A percentile compares a stretch with the other conserved stretches of the same genome.
These are phyloP conservation scores for Natator depressus DNA, from an alignment of 2,113 vertebrate genomes.

Conservation along the genomic window DNA sequence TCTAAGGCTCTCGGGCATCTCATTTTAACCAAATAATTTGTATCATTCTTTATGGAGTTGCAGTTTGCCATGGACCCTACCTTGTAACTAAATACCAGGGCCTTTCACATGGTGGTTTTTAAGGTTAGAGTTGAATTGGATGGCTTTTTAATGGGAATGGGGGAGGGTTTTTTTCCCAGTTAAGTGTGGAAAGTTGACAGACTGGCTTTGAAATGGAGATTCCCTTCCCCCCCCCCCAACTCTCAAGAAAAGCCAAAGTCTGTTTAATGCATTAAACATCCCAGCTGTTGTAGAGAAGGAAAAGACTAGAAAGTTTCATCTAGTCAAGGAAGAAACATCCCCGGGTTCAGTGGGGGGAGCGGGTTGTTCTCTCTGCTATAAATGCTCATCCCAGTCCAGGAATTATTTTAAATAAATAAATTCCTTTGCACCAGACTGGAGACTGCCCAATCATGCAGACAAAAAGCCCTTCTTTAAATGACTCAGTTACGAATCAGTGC, in stretches of 20 bases:
- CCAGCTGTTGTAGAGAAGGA: conserved; percentile 7
- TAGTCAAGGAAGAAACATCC: background rate
- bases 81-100: background rate
- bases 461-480: conserved; percentile 32
- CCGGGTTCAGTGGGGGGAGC: background rate
- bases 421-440: conserved; percentile 16
- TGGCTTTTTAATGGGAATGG: background rate
- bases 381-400: background rate
- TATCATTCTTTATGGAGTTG: background rate
- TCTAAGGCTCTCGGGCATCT: background rate
- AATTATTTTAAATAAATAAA: background rate
- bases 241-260: background rate
- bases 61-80: background rate
- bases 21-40: background rate
- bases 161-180: background rate
- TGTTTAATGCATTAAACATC: conserved; percentile 1
- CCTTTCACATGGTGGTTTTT: background rate
- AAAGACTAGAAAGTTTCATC: background rate
- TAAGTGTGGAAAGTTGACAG: background rate
- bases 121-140: background rate
- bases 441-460: background rate
- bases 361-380: background rate
- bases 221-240: background rate
- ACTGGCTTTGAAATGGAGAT: conserved; percentile 32
- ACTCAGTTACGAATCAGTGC: background rate